Conservation (phyloP, 2,888 invertebrate species). For the Dicranocentrus wangi region DNA sequence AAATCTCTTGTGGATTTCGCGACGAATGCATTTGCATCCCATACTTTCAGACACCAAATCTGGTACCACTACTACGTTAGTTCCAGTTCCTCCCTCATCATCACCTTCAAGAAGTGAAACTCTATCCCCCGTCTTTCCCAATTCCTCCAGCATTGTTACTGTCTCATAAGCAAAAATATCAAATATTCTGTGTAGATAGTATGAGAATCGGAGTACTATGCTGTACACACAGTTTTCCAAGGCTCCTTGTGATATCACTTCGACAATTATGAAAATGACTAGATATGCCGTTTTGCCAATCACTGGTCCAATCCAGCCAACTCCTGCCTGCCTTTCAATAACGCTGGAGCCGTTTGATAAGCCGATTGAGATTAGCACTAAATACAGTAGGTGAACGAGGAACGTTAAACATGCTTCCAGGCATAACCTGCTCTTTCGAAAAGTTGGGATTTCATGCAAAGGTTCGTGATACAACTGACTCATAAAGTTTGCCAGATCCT, state of each 20-base stretch:
- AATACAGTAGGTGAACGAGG: neutral
- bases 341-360: neutral
- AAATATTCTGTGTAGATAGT: constrained; percentile 15
- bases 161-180: constrained; percentile 38
- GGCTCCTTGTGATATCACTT: neutral
- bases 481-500: constrained; percentile 43
- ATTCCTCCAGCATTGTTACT: neutral
- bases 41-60: neutral
- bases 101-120: neutral
- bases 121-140: too few species aligned
- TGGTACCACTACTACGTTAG: neutral
- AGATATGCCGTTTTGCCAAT: constrained; percentile 9
- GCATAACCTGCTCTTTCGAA: neutral
- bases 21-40: constrained; percentile 15
- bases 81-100: neutral
- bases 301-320: constrained; percentile 4
- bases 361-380: neutral
- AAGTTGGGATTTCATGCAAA: too few species aligned
- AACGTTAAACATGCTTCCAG: neutral
- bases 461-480: neutral
- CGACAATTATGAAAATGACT: neutral
- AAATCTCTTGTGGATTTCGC: constrained; percentile 23
- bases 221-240: neutral
- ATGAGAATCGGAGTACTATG: constrained; percentile 10
- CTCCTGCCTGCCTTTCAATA: too few species aligned